A percentile compares a stretch with the other conserved stretches of the same genome.
phyloP scores from a whole-genome alignment of 2,113 vertebrate species.

The Xiphophorus maculatus region DNA sequence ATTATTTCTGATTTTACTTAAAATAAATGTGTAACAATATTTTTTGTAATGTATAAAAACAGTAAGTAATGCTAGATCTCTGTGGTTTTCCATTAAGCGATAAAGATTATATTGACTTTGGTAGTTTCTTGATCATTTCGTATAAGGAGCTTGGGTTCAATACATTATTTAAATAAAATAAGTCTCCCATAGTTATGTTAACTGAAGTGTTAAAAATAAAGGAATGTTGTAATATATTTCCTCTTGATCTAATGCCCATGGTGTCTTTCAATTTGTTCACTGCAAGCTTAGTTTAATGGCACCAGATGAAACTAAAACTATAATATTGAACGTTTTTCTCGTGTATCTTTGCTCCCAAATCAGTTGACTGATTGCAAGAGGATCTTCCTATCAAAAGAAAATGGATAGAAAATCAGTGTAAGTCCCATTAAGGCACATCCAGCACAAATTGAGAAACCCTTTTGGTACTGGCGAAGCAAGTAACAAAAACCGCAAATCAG shows the following conservation, averaged over 20 bases:
- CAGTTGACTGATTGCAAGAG: conserved; percentile 43
- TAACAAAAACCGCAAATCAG: conserved; percentile 71
- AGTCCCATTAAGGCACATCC: conserved; percentile 82
- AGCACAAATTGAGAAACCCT: conserved; percentile 74
- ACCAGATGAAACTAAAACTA: conserved; percentile 18
- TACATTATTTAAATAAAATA: conserved; percentile 27
- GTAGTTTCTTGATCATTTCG: conserved; percentile 33
- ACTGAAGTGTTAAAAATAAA: conserved; percentile 18
- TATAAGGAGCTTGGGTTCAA: conserved; percentile 20
- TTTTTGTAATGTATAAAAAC: background rate
- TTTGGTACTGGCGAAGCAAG: conserved; percentile 64
- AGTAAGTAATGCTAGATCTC: conserved; percentile 5
- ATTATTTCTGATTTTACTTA: background rate
- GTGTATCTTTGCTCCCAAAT: conserved; percentile 35
- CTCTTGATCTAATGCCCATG: conserved; percentile 22
- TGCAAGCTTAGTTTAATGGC: conserved; percentile 2
- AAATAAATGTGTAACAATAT: background rate
- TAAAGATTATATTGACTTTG: conserved; percentile 38
- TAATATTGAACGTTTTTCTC: conserved; percentile 5
- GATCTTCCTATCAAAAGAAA: conserved; percentile 57
- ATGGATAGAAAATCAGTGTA: conserved; percentile 65
- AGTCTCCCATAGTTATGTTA: conserved; percentile 11
- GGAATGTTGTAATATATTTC: conserved; percentile 4
- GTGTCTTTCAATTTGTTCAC: conserved; percentile 8
- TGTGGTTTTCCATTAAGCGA: conserved; percentile 14